Percentiles rank a stretch among this genome's conserved stretches.
These are phyloP conservation scores for Gymnoscopelus microlampas DNA, from an alignment of 2,797 vertebrate genomes.

Conservation along the genomic window DNA sequence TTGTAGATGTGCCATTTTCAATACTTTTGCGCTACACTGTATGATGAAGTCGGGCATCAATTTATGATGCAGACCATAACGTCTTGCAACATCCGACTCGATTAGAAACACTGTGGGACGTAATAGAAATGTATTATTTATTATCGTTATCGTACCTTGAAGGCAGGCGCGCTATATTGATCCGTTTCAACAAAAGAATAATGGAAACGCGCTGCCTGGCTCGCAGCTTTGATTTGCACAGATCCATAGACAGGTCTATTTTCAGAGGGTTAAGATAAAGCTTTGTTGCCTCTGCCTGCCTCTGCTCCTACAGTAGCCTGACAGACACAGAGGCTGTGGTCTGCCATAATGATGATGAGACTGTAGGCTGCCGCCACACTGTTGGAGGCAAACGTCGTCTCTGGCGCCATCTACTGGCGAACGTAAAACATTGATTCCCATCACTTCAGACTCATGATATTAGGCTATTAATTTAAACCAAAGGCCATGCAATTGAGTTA, in stretches of 20 bases:
- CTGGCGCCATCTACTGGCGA: conserved; percentile 76
- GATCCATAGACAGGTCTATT: background rate
- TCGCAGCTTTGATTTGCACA: background rate
- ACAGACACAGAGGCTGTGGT: conserved; percentile 11
- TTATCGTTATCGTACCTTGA: no score
- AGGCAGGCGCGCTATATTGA: no score
- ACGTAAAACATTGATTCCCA: background rate
- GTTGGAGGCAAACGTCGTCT: conserved; percentile 49
- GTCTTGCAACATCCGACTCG: no score
- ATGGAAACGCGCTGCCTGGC: no score
- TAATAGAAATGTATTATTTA: no score
- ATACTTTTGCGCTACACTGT: no score
- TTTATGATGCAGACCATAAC: no score
- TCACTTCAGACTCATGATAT: background rate
- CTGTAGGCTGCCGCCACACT: background rate
- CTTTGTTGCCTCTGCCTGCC: background rate
- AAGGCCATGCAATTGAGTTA: background rate
- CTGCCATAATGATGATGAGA: background rate
- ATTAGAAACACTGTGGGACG: no score
- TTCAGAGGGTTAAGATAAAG: conserved; percentile 10
- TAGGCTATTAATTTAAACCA: conserved; percentile 1
- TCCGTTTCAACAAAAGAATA: no score
- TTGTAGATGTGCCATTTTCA: no score
- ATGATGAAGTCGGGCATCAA: no score
- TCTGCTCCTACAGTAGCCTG: conserved; percentile 3